Evolutionary conservation across 2,113 vertebrate genomes (phyloP).

Genomic region (Elanoides forficatus): DNA sequence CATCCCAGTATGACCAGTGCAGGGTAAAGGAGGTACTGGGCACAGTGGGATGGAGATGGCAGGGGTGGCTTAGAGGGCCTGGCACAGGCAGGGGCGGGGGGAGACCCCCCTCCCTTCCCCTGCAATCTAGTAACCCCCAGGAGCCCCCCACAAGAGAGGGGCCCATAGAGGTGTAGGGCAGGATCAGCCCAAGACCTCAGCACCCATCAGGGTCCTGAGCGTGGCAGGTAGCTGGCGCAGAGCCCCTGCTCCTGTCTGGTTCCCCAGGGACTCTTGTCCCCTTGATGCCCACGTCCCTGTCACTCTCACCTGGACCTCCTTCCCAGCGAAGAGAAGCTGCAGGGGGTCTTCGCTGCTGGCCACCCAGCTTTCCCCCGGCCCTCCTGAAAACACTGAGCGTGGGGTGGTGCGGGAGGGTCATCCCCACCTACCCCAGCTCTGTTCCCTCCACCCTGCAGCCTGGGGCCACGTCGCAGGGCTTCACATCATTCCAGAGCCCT

Average conservation of each 20-base stretch:
- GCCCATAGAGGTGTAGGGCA: neutral
- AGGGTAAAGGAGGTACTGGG: neutral
- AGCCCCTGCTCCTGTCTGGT: neutral
- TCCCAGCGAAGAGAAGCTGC: neutral
- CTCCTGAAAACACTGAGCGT: neutral
- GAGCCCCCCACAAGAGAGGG: neutral
- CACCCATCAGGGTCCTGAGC: neutral
- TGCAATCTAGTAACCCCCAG: neutral
- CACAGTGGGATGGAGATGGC: neutral
- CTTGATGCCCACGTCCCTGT: neutral
- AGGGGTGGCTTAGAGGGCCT: neutral
- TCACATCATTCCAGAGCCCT: neutral
- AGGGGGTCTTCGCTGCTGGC: neutral
- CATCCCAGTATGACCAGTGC: neutral
- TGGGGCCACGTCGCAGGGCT: neutral
- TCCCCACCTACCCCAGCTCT: neutral
- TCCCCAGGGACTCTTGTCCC: rapidly evolving
- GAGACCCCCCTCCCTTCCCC: neutral
- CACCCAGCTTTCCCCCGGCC: neutral
- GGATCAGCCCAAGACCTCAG: neutral
- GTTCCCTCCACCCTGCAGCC: rapidly evolving
- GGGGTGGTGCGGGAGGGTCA: neutral
- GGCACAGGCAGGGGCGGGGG: neutral
- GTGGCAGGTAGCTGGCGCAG: neutral
- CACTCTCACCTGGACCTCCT: neutral